Evolutionary conservation across 2,113 vertebrate genomes (phyloP).

Genomic region (Aix galericulata): DNA sequence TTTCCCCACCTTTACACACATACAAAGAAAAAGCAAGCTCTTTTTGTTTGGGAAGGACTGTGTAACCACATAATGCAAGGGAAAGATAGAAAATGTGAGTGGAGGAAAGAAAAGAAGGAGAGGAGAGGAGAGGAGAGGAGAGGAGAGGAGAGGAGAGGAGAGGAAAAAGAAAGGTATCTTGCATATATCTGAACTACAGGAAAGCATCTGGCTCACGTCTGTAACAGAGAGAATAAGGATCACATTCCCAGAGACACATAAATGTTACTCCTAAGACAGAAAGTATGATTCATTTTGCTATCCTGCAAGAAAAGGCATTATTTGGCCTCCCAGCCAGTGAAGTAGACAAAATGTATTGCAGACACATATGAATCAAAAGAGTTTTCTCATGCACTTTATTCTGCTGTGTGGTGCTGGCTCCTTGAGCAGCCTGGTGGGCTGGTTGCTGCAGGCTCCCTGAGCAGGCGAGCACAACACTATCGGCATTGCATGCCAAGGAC

Average conservation of each 20-base stretch:
- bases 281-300: conserved; percentile 14
- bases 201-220: conserved; percentile 26
- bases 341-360: conserved; percentile 18
- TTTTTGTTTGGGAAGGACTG: background rate
- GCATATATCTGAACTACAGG: background rate
- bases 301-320: conserved; percentile 10
- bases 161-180: background rate
- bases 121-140: background rate
- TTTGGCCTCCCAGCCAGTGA: background rate
- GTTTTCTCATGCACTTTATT: background rate
- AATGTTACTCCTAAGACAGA: background rate
- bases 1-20: background rate
- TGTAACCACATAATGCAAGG: background rate
- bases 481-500: rapidly evolving
- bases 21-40: background rate
- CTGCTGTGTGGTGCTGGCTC: background rate
- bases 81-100: background rate
- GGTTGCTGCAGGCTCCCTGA: background rate
- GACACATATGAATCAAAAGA: background rate
- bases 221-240: background rate
- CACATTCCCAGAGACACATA: conserved; percentile 5
- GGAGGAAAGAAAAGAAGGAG: background rate
- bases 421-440: background rate
- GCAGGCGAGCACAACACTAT: background rate
- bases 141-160: too few relatives aligned